Conservation (phyloP, 23 tunicate genomes). For the Halocynthia aurantium region DNA sequence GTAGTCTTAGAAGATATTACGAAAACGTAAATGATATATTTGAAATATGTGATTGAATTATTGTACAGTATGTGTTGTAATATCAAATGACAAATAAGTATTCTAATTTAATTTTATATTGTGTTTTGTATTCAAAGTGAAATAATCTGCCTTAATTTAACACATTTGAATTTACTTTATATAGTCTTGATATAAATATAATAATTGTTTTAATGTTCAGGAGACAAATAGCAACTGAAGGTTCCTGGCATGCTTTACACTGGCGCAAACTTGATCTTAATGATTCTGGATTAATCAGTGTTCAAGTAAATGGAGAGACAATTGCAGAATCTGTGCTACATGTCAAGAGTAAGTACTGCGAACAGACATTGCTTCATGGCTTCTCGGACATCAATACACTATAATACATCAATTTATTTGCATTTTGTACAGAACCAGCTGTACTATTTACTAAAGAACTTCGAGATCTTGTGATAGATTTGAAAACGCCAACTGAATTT, state of each 20-base stretch:
- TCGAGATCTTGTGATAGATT: slow-evolving; percentile 38
- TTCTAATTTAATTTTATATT: not conserved
- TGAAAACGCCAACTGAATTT: slow-evolving; percentile 27
- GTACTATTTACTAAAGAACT: slow-evolving; percentile 28
- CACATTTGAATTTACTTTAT: too few species aligned
- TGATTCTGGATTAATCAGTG: slow-evolving; percentile 32
- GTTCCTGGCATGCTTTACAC: slow-evolving; percentile 23
- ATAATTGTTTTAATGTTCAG: not conserved
- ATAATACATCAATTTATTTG: not conserved
- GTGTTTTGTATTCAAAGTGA: too few species aligned
- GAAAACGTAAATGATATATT: slow-evolving; percentile 17
- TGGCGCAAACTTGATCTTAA: slow-evolving; percentile 22
- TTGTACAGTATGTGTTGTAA: not conserved
- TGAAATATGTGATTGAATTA: not conserved
- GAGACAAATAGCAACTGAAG: slow-evolving; percentile 29
- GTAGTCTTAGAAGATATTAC: slow-evolving; percentile 13
- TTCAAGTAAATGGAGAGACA: slow-evolving; percentile 21
- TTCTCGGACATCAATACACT: not conserved
- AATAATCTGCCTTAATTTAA: too few species aligned
- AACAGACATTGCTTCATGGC: not conserved
- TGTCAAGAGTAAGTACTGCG: slow-evolving; percentile 36
- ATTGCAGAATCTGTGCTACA: slow-evolving; percentile 27
- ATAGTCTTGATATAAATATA: not conserved
- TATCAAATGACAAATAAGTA: slow-evolving; percentile 1
- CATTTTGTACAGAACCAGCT: slow-evolving; percentile 26